Conservation (phyloP, 2,113 vertebrate genomes). For the Pantherophis guttatus region DNA sequence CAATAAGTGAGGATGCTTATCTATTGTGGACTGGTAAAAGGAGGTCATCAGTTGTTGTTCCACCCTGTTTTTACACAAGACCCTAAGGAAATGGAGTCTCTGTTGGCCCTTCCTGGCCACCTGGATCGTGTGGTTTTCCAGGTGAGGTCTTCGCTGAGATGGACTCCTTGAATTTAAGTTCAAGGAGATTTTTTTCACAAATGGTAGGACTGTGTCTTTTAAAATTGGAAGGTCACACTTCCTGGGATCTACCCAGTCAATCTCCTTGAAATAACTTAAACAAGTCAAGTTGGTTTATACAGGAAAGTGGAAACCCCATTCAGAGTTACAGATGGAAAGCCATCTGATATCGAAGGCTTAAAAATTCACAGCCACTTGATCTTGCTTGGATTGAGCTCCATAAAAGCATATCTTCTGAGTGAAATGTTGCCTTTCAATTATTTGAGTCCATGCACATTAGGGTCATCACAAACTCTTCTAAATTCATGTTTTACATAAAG, state of each 20-base stretch:
- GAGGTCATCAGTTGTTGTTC: too few species aligned
- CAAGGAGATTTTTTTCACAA: background rate
- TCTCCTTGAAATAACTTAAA: background rate
- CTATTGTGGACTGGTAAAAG: too few species aligned
- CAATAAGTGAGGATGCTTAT: too few species aligned
- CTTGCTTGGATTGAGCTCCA: background rate
- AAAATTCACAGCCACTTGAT: background rate
- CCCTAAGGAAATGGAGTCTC: too few species aligned
- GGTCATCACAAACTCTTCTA: background rate
- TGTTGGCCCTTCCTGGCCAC: too few species aligned
- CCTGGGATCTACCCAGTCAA: background rate
- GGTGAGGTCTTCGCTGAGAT: too few species aligned
- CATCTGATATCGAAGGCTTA: background rate
- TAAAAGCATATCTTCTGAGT: background rate
- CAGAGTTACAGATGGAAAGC: background rate
- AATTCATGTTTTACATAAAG: background rate
- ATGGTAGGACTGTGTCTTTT: background rate
- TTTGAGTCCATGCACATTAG: background rate
- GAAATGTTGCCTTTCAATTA: background rate
- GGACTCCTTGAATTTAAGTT: background rate
- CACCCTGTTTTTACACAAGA: too few species aligned
- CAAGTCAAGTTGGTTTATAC: too few species aligned
- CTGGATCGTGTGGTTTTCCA: too few species aligned
- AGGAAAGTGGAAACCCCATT: too few species aligned
- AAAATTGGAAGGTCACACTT: background rate